phyloP scores from a whole-genome alignment of 2,888 invertebrate genomes.

The Brachypalpus laphriformis region DNA sequence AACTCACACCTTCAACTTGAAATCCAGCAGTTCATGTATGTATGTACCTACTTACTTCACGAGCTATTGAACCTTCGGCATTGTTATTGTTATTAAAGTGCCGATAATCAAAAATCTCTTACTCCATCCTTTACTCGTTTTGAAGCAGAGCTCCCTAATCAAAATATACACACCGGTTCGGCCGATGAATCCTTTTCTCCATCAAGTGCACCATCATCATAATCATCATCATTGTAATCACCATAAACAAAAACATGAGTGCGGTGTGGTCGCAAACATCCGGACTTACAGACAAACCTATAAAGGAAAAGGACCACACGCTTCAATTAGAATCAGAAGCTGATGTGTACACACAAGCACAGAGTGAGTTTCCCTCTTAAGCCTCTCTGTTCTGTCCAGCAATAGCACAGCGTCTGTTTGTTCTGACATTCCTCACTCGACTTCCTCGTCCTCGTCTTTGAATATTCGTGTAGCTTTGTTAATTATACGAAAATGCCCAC shows the following conservation, averaged over 20 bases:
- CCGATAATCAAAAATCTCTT: slow-evolving; percentile 34
- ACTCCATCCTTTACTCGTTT: slow-evolving; percentile 7
- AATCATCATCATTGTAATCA: slow-evolving; percentile 57
- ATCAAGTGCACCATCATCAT: slow-evolving; percentile 59
- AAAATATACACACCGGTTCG: slow-evolving; percentile 31
- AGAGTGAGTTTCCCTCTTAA: slow-evolving; percentile 59
- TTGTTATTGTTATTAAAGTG: slow-evolving; percentile 10
- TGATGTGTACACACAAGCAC: slow-evolving; percentile 40
- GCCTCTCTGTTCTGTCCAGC: slow-evolving; percentile 18
- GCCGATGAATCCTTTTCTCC: slow-evolving; percentile 37
- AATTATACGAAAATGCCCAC: slow-evolving; percentile 68
- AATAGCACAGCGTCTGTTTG: slow-evolving; percentile 35
- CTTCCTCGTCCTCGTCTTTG: slow-evolving; percentile 23
- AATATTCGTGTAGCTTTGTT: slow-evolving; percentile 45
- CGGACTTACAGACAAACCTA: slow-evolving; percentile 31
- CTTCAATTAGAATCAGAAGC: slow-evolving; percentile 69
- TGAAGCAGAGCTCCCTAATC: slow-evolving; percentile 47
- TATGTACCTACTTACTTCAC: not conserved
- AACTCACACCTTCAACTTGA: not conserved
- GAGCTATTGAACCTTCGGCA: slow-evolving; percentile 10
- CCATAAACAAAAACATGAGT: slow-evolving; percentile 51
- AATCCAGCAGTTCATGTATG: not conserved
- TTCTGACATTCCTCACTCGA: slow-evolving; percentile 60
- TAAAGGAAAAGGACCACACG: slow-evolving; percentile 63
- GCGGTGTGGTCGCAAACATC: slow-evolving; percentile 74